A percentile compares a stretch with the other conserved stretches of the same genome.
These are phyloP conservation scores for Drosophila gaucha DNA, from an alignment of 2,888 invertebrate genomes.

Conservation along the genomic window DNA sequence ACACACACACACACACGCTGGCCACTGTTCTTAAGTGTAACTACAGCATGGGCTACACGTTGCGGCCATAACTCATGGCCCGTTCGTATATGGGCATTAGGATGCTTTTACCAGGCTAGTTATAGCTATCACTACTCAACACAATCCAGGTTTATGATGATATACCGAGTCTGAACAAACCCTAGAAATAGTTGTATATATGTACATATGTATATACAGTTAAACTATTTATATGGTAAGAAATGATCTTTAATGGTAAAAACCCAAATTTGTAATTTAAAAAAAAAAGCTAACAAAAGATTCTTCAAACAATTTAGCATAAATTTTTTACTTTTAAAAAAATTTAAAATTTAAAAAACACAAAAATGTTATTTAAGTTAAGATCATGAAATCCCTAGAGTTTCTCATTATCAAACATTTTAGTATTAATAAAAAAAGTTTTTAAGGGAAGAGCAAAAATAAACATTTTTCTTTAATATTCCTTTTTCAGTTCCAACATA, in stretches of 20 bases:
- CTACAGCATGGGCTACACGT: slow-evolving; percentile 71
- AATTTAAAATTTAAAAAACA: too few relatives aligned
- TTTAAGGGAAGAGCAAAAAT: not conserved
- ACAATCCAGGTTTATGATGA: slow-evolving; percentile 11
- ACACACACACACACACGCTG: slow-evolving; percentile 22
- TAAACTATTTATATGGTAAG: too few relatives aligned
- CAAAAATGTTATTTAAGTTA: too few relatives aligned
- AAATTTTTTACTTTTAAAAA: too few relatives aligned
- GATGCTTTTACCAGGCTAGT: slow-evolving; percentile 66
- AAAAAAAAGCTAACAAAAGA: too few relatives aligned
- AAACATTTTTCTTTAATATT: not conserved
- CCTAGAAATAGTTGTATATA: not conserved
- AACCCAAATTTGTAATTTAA: too few relatives aligned
- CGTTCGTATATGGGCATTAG: slow-evolving; percentile 58
- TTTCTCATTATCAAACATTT: too few relatives aligned
- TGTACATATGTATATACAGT: not conserved
- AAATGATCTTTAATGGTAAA: too few relatives aligned
- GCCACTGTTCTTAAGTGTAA: slow-evolving; percentile 65
- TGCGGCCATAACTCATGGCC: slow-evolving; percentile 72
- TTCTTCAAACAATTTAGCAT: too few relatives aligned
- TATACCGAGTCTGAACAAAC: not conserved
- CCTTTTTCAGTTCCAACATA: not conserved
- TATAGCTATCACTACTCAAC: slow-evolving; percentile 47
- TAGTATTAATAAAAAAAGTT: too few relatives aligned
- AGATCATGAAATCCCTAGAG: too few relatives aligned